Percentiles rank a stretch among this genome's conserved stretches.
Evolutionary conservation across 1,140 invertebrate species (phyloP).

Genomic region (Brachionus calyciflorus): DNA sequence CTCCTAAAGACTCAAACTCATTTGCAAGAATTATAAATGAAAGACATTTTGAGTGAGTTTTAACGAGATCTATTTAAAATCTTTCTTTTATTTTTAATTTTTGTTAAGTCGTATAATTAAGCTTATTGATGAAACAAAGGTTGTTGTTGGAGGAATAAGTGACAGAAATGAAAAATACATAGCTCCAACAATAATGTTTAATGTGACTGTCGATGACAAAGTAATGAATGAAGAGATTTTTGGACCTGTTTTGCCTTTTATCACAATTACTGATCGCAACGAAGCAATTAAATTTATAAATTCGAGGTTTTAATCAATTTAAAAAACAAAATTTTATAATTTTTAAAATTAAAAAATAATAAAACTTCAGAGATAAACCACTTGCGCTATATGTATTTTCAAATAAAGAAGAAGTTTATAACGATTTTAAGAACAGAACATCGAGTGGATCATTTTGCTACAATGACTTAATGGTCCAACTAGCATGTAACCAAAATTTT

Average conservation of each 20-base stretch:
- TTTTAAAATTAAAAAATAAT: too few species aligned
- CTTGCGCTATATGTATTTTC: conserved; percentile 84
- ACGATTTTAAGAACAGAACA: conserved; percentile 74
- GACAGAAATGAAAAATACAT: conserved; percentile 75
- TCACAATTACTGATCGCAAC: conserved; percentile 74
- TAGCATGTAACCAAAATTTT: conserved; percentile 73
- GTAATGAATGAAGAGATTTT: conserved; percentile 90
- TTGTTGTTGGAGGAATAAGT: conserved; percentile 70
- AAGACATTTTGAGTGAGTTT: conserved; percentile 68
- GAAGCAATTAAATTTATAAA: conserved; percentile 72
- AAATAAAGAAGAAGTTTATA: conserved; percentile 69
- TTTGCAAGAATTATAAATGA: conserved; percentile 80
- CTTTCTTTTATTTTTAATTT: neutral
- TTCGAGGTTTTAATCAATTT: conserved; percentile 54
- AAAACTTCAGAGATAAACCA: conserved; percentile 68
- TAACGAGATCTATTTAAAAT: neutral
- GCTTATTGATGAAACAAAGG: conserved; percentile 44
- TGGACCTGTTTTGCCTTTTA: conserved; percentile 85
- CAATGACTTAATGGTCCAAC: conserved; percentile 83
- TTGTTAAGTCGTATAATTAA: conserved; percentile 20
- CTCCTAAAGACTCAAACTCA: conserved; percentile 75
- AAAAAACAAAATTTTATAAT: too few species aligned
- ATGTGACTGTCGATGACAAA: conserved; percentile 64
- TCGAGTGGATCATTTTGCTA: conserved; percentile 77
- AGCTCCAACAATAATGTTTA: conserved; percentile 75